phyloP scores from a whole-genome alignment of 53 echinoderm and acorn worm genomes.

The Paracentrotus lividus region DNA sequence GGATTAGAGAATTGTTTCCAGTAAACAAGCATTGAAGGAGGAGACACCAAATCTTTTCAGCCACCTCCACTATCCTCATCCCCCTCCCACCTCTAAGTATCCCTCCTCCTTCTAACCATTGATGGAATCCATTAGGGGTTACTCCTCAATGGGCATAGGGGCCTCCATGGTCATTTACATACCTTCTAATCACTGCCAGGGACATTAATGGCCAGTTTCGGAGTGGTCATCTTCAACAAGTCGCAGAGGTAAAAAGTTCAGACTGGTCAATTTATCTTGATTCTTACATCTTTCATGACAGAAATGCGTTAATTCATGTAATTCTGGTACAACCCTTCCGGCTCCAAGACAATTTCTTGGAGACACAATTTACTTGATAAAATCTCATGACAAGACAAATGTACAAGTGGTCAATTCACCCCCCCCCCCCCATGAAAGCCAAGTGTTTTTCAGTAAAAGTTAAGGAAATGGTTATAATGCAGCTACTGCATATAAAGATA shows the following conservation, averaged over 20 bases:
- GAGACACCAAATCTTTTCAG: conserved; percentile 12
- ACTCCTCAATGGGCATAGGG: not conserved
- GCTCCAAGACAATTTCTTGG: not conserved
- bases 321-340: too few species aligned
- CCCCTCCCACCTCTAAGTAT: conserved; percentile 27
- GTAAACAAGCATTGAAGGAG: conserved; percentile 52
- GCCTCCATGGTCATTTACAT: conserved; percentile 57
- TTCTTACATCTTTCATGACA: not conserved
- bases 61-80: not conserved
- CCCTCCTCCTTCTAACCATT: conserved; percentile 49
- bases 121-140: conserved; percentile 10
- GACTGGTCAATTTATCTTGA: not conserved
- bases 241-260: not conserved
- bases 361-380: not conserved
- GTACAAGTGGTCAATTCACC: not conserved
- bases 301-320: too few species aligned
- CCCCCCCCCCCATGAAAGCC: too few species aligned
- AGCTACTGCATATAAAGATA: not conserved
- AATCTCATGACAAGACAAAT: not conserved
- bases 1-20: conserved; percentile 34
- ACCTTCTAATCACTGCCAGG: conserved; percentile 13
- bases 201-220: conserved; percentile 36
- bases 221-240: not conserved
- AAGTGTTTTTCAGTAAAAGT: not conserved
- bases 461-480: not conserved